Evolutionary conservation across 2,113 vertebrate genomes (phyloP), one percentile per base, ranked within the genome.

Genomic region (Tragelaphus imberbis): DNA sequence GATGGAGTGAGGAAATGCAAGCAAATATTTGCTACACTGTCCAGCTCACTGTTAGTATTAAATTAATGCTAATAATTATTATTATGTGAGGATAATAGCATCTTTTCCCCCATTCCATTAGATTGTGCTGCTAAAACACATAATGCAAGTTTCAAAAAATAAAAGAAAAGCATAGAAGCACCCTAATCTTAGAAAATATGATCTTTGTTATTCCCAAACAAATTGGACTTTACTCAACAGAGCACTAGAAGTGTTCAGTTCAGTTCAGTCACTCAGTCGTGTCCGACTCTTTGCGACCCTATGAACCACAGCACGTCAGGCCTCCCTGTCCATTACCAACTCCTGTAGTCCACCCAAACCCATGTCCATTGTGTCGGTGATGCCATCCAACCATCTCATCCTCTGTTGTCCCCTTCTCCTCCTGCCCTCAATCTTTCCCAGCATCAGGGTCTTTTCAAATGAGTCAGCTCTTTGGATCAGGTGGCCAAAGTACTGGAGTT

Each of bases 161-260:
- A 86, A 51, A 5, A 81, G n/a, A 49, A 95, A 80, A 90, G 14
- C 7, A 97, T 7, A 68, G 47, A 91, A 59, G 56, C 44, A 61
- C 71, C 30, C 17, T 51, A 21, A 82, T 51, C 49, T 93, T 40
- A 77, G 47, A 80, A 98, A 98, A 96, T 68, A 44, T 17, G 88
- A 89, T 61, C 19, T 11, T 53, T 91, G 33, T 91, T 58, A 44
- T 56, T 9, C 88, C 81, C 94, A 91, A 97, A 49, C 17, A 97
- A 95, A 77, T 27, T 68, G 55, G 68, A 90, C 65, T 84, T 36
- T 59, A 94, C 94, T 14, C 88, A 94, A 40, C 84, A 97, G 97
- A 95, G 15, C 16, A 88, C 8, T 90, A 47, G 58, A 93, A 94
- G 2, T 7, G 79, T 40, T 92, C 4, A 63, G 30, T 63, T 63